Evolutionary conservation across 2,888 invertebrate genomes (phyloP).

Genomic region (Mactromeris polynyma): DNA sequence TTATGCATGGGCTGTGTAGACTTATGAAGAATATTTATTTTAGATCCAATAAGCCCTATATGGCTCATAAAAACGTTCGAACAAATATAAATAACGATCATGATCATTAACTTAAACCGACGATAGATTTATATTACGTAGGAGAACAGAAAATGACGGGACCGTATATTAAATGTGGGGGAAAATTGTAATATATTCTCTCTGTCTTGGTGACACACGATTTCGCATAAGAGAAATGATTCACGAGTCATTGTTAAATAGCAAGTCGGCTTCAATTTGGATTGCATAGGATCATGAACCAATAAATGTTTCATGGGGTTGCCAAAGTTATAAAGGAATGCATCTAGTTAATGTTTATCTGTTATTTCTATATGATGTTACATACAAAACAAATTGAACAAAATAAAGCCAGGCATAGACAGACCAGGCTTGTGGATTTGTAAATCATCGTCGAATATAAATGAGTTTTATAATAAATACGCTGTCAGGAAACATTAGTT

Average conservation of each 20-base stretch:
- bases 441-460: neutral
- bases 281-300: neutral
- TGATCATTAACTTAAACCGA: neutral
- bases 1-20: neutral
- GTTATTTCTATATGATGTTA: neutral
- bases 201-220: conserved; percentile 4
- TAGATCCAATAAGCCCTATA: neutral
- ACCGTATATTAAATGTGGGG: conserved; percentile 1
- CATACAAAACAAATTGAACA: neutral
- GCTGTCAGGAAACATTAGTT: neutral
- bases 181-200: neutral
- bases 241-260: conserved; percentile 18
- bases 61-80: neutral
- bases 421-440: neutral
- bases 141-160: neutral
- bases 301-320: conserved; percentile 14
- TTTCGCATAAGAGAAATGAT: neutral
- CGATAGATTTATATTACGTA: neutral
- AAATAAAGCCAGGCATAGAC: neutral
- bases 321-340: neutral
- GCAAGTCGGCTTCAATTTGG: neutral
- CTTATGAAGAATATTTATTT: conserved; percentile 2
- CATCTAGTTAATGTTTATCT: neutral
- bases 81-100: conserved; percentile 10
- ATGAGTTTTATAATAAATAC: neutral